These are phyloP conservation scores for Dasypogon diadema DNA, from an alignment of 2,888 invertebrate species.

Conservation along the genomic window DNA sequence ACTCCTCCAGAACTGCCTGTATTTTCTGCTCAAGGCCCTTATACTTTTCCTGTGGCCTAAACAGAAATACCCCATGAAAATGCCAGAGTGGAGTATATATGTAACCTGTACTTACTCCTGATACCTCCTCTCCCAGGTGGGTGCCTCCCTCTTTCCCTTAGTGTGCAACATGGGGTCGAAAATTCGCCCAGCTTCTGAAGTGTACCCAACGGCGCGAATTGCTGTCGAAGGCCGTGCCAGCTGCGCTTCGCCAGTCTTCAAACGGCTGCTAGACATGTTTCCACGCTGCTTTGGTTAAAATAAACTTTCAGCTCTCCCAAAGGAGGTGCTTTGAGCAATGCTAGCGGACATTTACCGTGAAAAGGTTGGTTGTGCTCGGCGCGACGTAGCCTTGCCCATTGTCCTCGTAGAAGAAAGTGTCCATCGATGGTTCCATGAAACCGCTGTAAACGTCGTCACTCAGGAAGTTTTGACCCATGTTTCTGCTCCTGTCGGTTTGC, in stretches of 20 bases:
- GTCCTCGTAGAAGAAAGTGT: conserved; percentile 21
- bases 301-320: too few relatives aligned
- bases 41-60: conserved; percentile 91
- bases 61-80: too few relatives aligned
- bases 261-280: neutral
- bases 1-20: conserved; percentile 90
- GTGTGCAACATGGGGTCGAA: conserved; percentile 85
- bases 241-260: conserved; percentile 60
- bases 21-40: conserved; percentile 90
- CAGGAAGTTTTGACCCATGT: conserved; percentile 25
- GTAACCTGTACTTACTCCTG: conserved; percentile 47
- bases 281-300: conserved; percentile 27
- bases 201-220: conserved; percentile 95
- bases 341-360: neutral
- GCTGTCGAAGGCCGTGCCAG: conserved; percentile 92
- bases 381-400: conserved; percentile 15
- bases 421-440: conserved; percentile 37
- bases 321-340: neutral
- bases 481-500: neutral
- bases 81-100: too few relatives aligned
- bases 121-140: conserved; percentile 75
- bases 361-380: neutral
- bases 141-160: conserved; percentile 66
- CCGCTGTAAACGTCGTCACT: conserved; percentile 34
- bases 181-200: conserved; percentile 76